Percentiles rank a stretch among this genome's conserved stretches.
Conservation (phyloP, 2,797 vertebrate species). For the Cyprinella venusta region DNA sequence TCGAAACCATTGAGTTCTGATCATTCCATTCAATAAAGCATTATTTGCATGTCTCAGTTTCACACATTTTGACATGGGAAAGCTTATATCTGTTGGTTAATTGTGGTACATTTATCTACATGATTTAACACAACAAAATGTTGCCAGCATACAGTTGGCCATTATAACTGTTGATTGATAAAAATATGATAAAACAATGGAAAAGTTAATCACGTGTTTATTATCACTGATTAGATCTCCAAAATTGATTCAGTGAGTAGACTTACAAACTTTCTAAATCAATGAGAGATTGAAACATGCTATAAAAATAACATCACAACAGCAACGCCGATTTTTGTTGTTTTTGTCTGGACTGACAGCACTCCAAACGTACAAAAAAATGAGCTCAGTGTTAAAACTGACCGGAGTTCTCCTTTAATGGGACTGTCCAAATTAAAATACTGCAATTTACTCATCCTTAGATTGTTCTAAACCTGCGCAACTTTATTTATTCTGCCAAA, state of each 20-base stretch:
- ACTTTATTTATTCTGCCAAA: neutral
- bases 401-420: too few relatives aligned
- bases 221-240: neutral
- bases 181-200: neutral
- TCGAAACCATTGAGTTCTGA: constrained; percentile 28
- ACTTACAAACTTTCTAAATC: neutral
- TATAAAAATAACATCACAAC: neutral
- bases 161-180: neutral
- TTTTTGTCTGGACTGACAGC: too few relatives aligned
- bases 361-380: too few relatives aligned
- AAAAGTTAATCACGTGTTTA: constrained; percentile 14
- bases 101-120: neutral
- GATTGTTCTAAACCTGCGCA: neutral
- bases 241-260: constrained; percentile 1
- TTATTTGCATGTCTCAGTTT: constrained; percentile 18
- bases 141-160: neutral
- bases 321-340: neutral
- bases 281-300: constrained; percentile 7
- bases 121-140: neutral
- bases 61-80: neutral
- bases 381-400: too few relatives aligned
- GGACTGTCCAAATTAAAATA: neutral
- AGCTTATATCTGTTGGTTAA: neutral
- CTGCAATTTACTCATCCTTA: neutral
- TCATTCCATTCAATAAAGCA: neutral